Evolutionary conservation across 2,113 vertebrate genomes (phyloP), one percentile per base, ranked within the genome.

Genomic region (Leucopsar rothschildi): DNA sequence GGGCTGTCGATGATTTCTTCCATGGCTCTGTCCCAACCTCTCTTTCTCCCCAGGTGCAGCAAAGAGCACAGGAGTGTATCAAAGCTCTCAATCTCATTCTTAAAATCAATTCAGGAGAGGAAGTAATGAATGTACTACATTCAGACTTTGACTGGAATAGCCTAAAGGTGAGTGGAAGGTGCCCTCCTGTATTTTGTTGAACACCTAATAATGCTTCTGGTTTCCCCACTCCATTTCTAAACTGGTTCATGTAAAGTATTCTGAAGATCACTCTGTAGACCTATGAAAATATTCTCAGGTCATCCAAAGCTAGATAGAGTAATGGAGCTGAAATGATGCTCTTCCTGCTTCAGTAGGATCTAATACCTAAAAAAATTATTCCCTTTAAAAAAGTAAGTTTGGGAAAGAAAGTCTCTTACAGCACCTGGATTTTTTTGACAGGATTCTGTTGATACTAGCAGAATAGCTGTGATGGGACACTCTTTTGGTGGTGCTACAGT

Each of bases 401-500:
- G 45, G 47, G 50, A 75, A 93, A 79, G 39, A 47, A 72, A 78
- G n/a, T 88, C 56, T 90, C 77, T 95, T 76, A 96, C 37, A 81
- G 92, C 69, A 81, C 86, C 84, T 95, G 87, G 87, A 45, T 95
- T 97, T 96, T 90, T 88, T 96, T 96, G 45, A 60, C 96, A 99
- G 99, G 98, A 98, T 91, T 98, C 98, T 84, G 98, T 99, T 94
- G 98, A 99, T 95, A 94, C 98, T 94, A 98, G 98, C 87, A 98
- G 97, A 96, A 98, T 98, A 87, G 98, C 99, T 50, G 93, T 98
- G 40, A 98, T 99, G 92, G 99, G 99, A 39, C 99, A 99, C 97
- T 99, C 99, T 49, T 99, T 99, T 82, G 99, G 99, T 53, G 99
- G 98, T 81, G 99, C 98, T 11, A 99, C 99, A 33, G 98, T 97